Conservation (phyloP, 2,797 vertebrate species). For the Oceanodroma leucorhoa region DNA sequence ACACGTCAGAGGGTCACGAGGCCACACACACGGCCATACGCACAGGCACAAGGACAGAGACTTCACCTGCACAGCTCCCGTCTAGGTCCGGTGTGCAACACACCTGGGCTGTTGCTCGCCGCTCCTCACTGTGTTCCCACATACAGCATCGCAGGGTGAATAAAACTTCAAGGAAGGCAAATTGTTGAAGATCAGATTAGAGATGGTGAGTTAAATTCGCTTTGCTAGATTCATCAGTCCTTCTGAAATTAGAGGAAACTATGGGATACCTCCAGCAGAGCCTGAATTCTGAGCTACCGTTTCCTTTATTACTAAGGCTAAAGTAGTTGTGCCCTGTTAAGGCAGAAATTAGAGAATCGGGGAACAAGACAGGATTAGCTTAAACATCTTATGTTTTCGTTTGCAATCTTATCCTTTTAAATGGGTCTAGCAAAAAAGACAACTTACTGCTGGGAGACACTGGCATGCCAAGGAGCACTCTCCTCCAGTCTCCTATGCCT, state of each 20-base stretch:
- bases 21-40: neutral
- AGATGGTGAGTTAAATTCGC: neutral
- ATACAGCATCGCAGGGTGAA: neutral
- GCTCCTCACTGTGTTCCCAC: neutral
- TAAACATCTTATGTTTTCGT: neutral
- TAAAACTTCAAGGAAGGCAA: neutral
- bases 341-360: neutral
- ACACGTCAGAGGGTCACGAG: accelerated
- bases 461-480: neutral
- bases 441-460: neutral
- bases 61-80: neutral
- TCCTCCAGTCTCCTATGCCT: neutral
- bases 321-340: neutral
- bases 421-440: neutral
- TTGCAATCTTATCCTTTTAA: neutral
- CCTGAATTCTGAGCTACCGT: neutral
- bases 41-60: accelerated
- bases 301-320: neutral
- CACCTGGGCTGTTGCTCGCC: neutral
- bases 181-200: neutral
- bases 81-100: neutral
- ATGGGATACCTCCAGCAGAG: neutral
- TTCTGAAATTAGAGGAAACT: neutral
- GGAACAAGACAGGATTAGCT: neutral
- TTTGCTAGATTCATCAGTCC: neutral